phyloP scores from a whole-genome alignment of 2,888 invertebrate species.

The Antitype chi region DNA sequence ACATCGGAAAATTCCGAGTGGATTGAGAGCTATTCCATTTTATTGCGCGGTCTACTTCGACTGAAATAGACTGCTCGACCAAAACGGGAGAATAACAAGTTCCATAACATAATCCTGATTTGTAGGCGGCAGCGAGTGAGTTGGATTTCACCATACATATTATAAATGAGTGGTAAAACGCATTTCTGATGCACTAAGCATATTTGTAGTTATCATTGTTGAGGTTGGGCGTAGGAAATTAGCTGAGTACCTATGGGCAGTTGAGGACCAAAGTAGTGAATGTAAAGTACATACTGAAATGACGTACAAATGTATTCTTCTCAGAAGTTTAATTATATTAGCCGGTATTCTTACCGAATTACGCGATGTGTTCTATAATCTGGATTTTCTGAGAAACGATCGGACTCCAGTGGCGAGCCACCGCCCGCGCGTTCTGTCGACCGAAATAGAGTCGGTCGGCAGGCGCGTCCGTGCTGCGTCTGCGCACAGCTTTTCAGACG shows the following conservation, averaged over 20 bases:
- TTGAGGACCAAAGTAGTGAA: neutral
- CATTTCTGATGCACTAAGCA: neutral
- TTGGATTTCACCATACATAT: constrained; percentile 1
- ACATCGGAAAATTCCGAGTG: constrained; percentile 61
- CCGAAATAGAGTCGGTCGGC: constrained; percentile 76
- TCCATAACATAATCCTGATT: constrained; percentile 47
- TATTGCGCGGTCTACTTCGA: constrained; percentile 59
- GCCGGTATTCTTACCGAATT: constrained; percentile 70
- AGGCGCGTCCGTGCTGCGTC: constrained; percentile 60
- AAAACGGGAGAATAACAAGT: constrained; percentile 49
- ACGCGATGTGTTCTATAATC: constrained; percentile 73
- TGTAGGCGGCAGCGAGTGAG: constrained; percentile 23
- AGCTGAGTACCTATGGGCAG: neutral
- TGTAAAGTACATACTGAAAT: neutral
- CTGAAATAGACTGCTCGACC: constrained; percentile 58
- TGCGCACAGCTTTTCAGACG: constrained; percentile 65
- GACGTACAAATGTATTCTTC: neutral
- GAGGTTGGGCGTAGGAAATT: neutral
- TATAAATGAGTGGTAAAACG: constrained; percentile 1
- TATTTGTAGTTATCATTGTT: neutral
- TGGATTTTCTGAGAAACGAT: constrained; percentile 78
- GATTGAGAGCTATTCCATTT: constrained; percentile 56
- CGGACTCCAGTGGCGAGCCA: constrained; percentile 73
- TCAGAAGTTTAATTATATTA: constrained; percentile 39
- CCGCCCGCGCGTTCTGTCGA: constrained; percentile 74